Percentiles rank a stretch among this genome's conserved stretches.
Conservation (phyloP, 2,888 invertebrate genomes). For the Poecilobothrus nobilitatus region DNA sequence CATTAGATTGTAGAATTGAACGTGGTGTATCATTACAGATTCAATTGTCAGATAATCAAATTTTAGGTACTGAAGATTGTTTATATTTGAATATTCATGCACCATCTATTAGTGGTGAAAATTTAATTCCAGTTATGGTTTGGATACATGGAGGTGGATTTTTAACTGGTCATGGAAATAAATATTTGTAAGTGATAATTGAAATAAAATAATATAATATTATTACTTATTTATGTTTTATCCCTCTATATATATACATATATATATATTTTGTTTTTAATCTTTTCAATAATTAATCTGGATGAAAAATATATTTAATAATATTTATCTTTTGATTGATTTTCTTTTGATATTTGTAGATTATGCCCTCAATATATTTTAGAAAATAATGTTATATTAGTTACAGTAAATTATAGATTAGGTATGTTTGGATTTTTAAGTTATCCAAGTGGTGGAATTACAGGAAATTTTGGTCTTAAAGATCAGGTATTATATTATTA, state of each 20-base stretch:
- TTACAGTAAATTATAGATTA: slow-evolving; percentile 53
- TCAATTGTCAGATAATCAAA: slow-evolving; percentile 40
- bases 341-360: slow-evolving; percentile 28
- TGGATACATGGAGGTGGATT: slow-evolving; percentile 48
- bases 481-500: slow-evolving; percentile 28
- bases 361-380: slow-evolving; percentile 57
- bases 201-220: no score
- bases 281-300: no score
- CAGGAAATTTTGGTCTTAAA: slow-evolving; percentile 28
- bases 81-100: slow-evolving; percentile 38
- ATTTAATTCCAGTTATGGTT: slow-evolving; percentile 38
- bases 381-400: slow-evolving; percentile 53
- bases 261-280: no score
- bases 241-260: no score
- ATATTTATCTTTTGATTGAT: slow-evolving; percentile 24
- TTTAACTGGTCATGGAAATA: slow-evolving; percentile 33
- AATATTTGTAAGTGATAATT: not conserved
- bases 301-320: slow-evolving; percentile 21
- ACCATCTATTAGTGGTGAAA: slow-evolving; percentile 27
- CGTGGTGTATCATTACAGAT: not conserved
- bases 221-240: no score
- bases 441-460: slow-evolving; percentile 25
- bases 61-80: slow-evolving; percentile 49
- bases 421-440: slow-evolving; percentile 27
- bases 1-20: not conserved